These are phyloP conservation scores for Apis florea DNA, from an alignment of 1,140 invertebrate species.

Conservation along the genomic window DNA sequence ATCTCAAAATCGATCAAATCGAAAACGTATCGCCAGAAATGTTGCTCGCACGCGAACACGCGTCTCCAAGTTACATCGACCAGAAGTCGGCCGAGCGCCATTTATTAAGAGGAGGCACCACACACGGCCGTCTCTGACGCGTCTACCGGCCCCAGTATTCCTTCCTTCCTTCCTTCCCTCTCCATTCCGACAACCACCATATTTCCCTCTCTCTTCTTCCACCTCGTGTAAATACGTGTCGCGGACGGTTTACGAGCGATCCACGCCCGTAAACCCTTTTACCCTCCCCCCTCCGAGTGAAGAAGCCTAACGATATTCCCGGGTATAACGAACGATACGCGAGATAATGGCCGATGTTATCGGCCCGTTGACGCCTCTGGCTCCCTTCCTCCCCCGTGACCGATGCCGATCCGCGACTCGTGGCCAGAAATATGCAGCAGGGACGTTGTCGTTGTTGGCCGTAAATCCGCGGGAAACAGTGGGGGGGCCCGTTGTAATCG, in stretches of 20 bases:
- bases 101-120: slow-evolving; percentile 7
- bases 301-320: slow-evolving; percentile 48
- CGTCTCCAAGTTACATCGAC: not conserved
- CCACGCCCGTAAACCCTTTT: slow-evolving; percentile 58
- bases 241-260: slow-evolving; percentile 53
- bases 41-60: not conserved
- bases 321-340: slow-evolving; percentile 67
- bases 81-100: not conserved
- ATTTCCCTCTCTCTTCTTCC: not conserved
- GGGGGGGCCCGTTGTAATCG: slow-evolving; percentile 31
- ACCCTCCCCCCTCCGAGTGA: slow-evolving; percentile 48
- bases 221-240: slow-evolving; percentile 11
- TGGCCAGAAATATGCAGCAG: slow-evolving; percentile 5
- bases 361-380: slow-evolving; percentile 17
- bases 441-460: not conserved
- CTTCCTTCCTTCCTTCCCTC: not conserved
- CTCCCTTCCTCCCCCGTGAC: too few relatives aligned
- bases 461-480: slow-evolving; percentile 31
- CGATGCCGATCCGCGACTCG: slow-evolving; percentile 41
- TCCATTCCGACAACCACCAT: not conserved
- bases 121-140: not conserved
- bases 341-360: slow-evolving; percentile 69
- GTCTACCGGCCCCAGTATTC: not conserved
- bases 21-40: not conserved
- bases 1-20: not conserved